A percentile compares a stretch with the other conserved stretches of the same genome.
Conservation (phyloP, 1,140 invertebrate genomes). For the Colletes gigas region DNA sequence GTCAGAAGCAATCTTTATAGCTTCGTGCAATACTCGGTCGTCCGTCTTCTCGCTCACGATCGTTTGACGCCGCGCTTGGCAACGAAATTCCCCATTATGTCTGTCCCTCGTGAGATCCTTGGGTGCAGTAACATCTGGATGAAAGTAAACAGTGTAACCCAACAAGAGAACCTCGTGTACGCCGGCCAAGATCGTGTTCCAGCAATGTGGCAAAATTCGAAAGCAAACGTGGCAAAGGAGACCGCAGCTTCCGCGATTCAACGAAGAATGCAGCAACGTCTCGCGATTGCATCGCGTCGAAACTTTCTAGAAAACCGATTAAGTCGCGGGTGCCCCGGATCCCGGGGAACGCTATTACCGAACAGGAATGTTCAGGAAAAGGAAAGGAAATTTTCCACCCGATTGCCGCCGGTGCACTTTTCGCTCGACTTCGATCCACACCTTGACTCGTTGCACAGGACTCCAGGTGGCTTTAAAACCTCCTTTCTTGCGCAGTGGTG, state of each 20-base stretch:
- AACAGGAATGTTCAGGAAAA: not conserved
- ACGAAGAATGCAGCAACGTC: not conserved
- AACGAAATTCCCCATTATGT: slow-evolving; percentile 31
- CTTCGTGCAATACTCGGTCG: too few species aligned
- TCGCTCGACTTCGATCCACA: too few species aligned
- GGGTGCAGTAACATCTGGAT: not conserved
- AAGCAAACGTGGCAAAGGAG: slow-evolving; percentile 4
- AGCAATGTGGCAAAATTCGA: slow-evolving; percentile 6
- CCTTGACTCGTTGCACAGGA: too few species aligned
- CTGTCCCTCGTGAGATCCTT: not conserved
- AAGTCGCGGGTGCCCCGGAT: not conserved
- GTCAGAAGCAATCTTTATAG: too few species aligned
- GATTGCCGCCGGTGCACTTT: too few species aligned
- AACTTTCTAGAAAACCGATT: slow-evolving; percentile 24
- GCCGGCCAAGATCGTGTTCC: not conserved
- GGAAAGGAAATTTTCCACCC: not conserved
- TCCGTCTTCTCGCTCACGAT: too few species aligned
- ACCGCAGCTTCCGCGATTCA: not conserved
- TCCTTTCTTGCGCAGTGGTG: too few species aligned
- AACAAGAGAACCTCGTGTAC: not conserved
- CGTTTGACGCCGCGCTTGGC: not conserved
- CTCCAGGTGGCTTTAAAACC: too few species aligned
- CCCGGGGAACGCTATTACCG: not conserved
- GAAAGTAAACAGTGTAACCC: not conserved
- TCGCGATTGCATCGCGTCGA: not conserved